Base-by-base conservation (phyloP, 2,888 invertebrate genomes). In the Apomyelois bistriatella region DNA sequence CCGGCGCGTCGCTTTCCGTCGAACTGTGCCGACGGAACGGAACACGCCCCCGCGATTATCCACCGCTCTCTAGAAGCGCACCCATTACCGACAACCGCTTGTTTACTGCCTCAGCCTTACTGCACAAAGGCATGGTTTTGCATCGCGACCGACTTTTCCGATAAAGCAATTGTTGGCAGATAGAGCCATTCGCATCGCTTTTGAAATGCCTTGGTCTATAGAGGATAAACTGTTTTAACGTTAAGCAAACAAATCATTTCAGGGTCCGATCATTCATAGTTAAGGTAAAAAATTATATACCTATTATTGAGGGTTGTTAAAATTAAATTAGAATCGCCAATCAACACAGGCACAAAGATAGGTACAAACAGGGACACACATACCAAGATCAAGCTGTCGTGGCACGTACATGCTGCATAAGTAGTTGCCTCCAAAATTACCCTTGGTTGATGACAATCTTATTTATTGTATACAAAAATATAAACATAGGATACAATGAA, bases 11-110 rank as follows among this genome's bases (percentile, higher is more conserved):
- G 62, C 59, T 76, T 78, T 74, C 79, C 67, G 73, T 55, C 70
- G 64, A 66, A 54, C 58, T 59, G 48, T 49, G 37, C 32, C 57
- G 37, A 41, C 5, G 32, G 13, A 30, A 40, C 57, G 66, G 57
- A 62, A 62, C 61, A 58, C 46, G 32, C 46, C 54, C n/a, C 62
- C 53, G 55, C 56, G 61, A 65, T 68, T 67, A 68, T 59, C 54
- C 58, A 58, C 61, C 65, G 64, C 74, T 76, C 74, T 79, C 74
- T 70, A 76, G 73, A 68, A 74, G 69, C 67, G 65, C 64, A 60
- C 58, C 66, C 69, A 81, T 79, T 79, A 79, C 55, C 58, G 58
- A 65, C 66, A 65, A 64, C 72, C 70, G 69, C 66, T 66, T 61
- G 58, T 62, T 64, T 66, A 40, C 38, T 22, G 65, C 28, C 32